Evolutionary conservation across 2,888 invertebrate genomes (phyloP).

Genomic region (Xestia ashworthii): DNA sequence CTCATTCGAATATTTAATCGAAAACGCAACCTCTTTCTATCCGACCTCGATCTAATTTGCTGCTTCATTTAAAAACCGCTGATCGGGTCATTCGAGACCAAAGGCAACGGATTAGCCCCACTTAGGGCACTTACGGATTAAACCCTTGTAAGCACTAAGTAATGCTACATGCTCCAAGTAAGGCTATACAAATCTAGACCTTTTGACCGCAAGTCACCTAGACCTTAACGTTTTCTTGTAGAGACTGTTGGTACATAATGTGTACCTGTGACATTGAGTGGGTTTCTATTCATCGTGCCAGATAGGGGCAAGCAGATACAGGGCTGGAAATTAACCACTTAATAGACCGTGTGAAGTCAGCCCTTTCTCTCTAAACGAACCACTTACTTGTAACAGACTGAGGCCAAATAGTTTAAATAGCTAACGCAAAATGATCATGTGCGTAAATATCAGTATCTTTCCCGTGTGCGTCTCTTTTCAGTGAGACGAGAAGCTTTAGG

Average conservation of each 20-base stretch:
- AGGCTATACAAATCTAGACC: constrained; percentile 35
- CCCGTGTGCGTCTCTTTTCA: too few relatives aligned
- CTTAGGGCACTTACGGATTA: constrained; percentile 52
- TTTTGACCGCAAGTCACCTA: constrained; percentile 45
- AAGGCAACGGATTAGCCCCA: constrained; percentile 54
- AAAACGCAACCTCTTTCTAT: constrained; percentile 30
- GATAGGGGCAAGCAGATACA: neutral
- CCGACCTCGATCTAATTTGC: constrained; percentile 49
- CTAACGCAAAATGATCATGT: neutral
- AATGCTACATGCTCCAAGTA: constrained; percentile 48
- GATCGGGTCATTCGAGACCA: constrained; percentile 57
- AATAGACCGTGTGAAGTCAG: neutral
- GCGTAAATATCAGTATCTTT: neutral
- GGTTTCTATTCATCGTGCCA: constrained; percentile 21
- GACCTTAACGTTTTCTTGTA: constrained; percentile 35
- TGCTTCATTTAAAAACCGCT: constrained; percentile 64
- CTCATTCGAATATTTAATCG: constrained; percentile 36
- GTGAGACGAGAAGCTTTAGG: neutral
- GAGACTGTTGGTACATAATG: constrained; percentile 7
- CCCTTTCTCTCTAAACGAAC: neutral
- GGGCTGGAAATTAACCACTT: neutral
- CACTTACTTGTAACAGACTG: neutral
- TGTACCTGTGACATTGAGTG: constrained; percentile 19
- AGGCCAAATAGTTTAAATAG: neutral
- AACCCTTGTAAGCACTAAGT: constrained; percentile 63